phyloP scores from a whole-genome alignment of 1,140 invertebrate genomes.

The Rhopalosiphum padi region DNA sequence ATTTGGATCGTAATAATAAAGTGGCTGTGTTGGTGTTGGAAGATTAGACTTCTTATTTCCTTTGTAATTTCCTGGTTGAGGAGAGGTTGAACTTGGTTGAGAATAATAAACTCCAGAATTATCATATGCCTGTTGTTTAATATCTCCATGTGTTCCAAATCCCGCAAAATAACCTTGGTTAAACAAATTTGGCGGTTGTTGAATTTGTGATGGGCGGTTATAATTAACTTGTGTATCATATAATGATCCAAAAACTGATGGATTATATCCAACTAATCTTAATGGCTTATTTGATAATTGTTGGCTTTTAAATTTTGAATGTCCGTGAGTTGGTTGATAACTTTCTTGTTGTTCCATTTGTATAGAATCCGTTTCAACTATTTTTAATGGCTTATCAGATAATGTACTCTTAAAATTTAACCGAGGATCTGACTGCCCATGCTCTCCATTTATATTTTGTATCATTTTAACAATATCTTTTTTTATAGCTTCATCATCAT shows the following conservation, averaged over 20 bases:
- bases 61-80: conserved; percentile 9
- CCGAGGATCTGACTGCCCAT: background rate
- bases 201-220: conserved; percentile 35
- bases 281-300: conserved; percentile 45
- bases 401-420: background rate
- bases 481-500: conserved; percentile 43
- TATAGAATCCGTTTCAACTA: background rate
- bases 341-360: conserved; percentile 11
- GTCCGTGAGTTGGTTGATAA: background rate
- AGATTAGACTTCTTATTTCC: conserved; percentile 13
- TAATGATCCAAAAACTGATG: conserved; percentile 20
- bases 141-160: background rate
- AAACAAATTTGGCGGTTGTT: conserved; percentile 9
- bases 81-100: background rate
- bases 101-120: background rate
- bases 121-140: conserved; percentile 10
- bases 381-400: conserved; percentile 42
- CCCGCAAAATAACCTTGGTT: background rate
- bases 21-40: conserved; percentile 13
- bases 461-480: conserved; percentile 51
- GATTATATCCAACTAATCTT: conserved; percentile 47
- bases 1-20: conserved; percentile 51
- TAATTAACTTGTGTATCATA: conserved; percentile 28
- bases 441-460: conserved; percentile 43
- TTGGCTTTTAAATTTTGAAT: conserved; percentile 41